Conservation (phyloP, 1,140 invertebrate genomes). For the Artemia franciscana region DNA sequence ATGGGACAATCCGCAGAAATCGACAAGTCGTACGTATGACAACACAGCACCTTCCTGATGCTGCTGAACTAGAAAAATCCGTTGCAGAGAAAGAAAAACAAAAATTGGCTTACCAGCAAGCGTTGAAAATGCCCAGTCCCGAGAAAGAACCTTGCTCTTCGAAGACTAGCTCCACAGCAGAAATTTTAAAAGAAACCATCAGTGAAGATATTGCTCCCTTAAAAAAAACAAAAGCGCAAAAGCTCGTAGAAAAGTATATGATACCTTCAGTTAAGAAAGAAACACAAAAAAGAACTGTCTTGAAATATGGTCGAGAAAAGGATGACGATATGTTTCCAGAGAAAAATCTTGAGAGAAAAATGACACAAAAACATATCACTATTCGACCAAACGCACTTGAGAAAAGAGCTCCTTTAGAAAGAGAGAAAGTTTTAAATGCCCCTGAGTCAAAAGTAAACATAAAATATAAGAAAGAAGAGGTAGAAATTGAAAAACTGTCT, state of each 20-base stretch:
- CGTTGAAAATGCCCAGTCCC: slow-evolving; percentile 1
- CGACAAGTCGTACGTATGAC: slow-evolving; percentile 42
- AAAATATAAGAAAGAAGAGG: too few relatives aligned
- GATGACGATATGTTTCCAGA: background rate
- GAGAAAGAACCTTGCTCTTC: too few relatives aligned
- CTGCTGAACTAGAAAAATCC: background rate
- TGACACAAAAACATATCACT: background rate
- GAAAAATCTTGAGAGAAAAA: background rate
- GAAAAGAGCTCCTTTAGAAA: background rate
- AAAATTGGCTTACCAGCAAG: slow-evolving; percentile 5
- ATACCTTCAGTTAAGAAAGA: slow-evolving; percentile 12
- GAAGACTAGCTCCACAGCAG: too few relatives aligned
- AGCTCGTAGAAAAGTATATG: slow-evolving; percentile 14
- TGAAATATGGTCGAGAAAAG: background rate
- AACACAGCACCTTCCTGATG: slow-evolving; percentile 21
- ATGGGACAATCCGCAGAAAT: slow-evolving; percentile 35
- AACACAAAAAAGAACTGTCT: slow-evolving; percentile 1
- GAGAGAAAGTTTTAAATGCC: background rate
- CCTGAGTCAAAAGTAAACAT: background rate
- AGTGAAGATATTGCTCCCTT: background rate
- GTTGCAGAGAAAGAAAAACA: slow-evolving; percentile 12
- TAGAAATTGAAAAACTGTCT: too few relatives aligned
- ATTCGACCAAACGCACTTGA: background rate
- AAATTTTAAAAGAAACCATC: background rate
- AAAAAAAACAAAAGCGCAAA: slow-evolving; percentile 13